Evolutionary conservation across 1,140 invertebrate species (phyloP), one percentile per base, ranked within the genome.

Genomic region (Brachionus koreanus): DNA sequence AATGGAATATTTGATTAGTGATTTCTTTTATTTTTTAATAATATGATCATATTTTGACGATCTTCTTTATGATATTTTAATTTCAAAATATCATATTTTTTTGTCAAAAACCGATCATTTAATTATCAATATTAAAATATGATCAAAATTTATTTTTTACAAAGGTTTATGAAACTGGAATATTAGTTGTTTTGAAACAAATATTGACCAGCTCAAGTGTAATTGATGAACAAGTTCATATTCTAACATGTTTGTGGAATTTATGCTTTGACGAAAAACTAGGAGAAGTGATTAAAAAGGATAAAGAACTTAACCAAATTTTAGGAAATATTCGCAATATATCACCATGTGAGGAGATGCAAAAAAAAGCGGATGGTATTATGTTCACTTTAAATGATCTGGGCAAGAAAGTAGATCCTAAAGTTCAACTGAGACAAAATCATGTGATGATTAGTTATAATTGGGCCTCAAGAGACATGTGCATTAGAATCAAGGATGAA

Each of bases 381-480:
- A 43, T 82, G 35, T 82, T 29, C n/a, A 65, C 57, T 12, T 12
- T 82, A 23, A 69, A 82, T 37, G 79, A 65, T 79, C 37, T 61
- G 10, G 37, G 49, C 0, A 79, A 79, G 61, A 65, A 61, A 37
- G 4, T 37, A 16, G 76, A 74, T 19, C 7, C 69, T 1, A 74
- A 74, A 74, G 16, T 74, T n/a, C 69, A 74, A 46, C 69, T 46
- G 5, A 74, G 16, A 37, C 35, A 25, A 19, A 69, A 19, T 9
- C 79, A 82, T 52, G 43, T 82, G 6, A 82, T 82, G 79, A 67
- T 82, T 12, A 67, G 57, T 25, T 82, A 82, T 19, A 82, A 82
- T 25, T 65, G 61, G 37, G 49, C 19, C 19, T 67, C 57, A 35
- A 25, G 79, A 29, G 79, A 82, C 6, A 42, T 65, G 76, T 79